Percentiles rank a stretch among this genome's conserved stretches.
Conservation (phyloP, 2,797 vertebrate species). For the Sylvilagus floridanus region DNA sequence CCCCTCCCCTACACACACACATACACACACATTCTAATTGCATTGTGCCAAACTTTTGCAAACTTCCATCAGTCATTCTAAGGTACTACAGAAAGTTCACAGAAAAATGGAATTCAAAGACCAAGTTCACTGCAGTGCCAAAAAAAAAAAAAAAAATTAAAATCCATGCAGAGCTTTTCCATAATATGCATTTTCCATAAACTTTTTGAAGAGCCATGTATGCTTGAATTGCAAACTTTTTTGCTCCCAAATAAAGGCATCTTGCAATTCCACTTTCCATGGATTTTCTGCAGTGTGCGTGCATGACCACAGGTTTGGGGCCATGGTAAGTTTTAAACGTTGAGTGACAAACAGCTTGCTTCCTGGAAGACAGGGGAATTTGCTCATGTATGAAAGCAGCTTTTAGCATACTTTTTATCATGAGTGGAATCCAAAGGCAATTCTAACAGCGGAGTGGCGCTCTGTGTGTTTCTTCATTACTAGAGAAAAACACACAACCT, state of each 20-base stretch:
- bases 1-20: too few species aligned
- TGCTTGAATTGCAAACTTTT: too few species aligned
- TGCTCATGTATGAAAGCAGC: neutral
- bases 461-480: conserved; percentile 43
- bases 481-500: conserved; percentile 3
- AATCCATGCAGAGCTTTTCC: too few species aligned
- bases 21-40: neutral
- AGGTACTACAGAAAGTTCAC: too few species aligned
- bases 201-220: too few species aligned
- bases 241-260: too few species aligned
- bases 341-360: neutral
- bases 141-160: too few species aligned
- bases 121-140: too few species aligned
- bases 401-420: neutral
- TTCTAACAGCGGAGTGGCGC: conserved; percentile 26
- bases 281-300: too few species aligned
- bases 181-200: too few species aligned
- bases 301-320: neutral
- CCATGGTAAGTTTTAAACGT: neutral
- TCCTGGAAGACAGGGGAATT: neutral
- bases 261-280: too few species aligned
- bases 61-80: neutral
- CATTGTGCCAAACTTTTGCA: neutral
- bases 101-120: too few species aligned
- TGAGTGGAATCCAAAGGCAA: conserved; percentile 55